These are phyloP conservation scores for Euglossa dilemma DNA, from an alignment of 1,140 invertebrate genomes.

Conservation along the genomic window DNA sequence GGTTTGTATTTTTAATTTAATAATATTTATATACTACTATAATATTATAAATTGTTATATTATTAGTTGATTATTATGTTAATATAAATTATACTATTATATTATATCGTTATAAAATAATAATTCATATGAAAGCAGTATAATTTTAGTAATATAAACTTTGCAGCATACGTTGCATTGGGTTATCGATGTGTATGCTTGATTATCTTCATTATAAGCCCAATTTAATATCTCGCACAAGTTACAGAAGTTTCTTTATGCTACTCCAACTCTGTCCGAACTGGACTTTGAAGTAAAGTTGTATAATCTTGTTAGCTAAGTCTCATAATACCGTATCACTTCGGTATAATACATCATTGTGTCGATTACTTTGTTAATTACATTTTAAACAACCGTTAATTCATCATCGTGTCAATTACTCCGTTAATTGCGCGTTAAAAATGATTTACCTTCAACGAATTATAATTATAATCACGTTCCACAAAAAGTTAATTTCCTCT, in stretches of 20 bases:
- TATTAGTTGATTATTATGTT: too few relatives aligned
- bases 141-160: not conserved
- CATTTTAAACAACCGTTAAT: not conserved
- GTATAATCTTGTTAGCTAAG: conserved; percentile 17
- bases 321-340: not conserved
- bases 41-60: too few relatives aligned
- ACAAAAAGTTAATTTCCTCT: not conserved
- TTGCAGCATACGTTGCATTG: not conserved
- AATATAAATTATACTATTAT: too few relatives aligned
- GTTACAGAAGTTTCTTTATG: conserved; percentile 1
- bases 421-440: not conserved
- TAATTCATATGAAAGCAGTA: not conserved
- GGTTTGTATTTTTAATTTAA: not conserved
- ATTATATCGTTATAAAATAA: too few relatives aligned
- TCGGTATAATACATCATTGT: not conserved
- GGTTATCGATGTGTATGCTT: not conserved
- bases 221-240: not conserved
- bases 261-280: not conserved
- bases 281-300: conserved; percentile 1
- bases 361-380: not conserved
- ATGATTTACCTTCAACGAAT: not conserved
- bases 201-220: not conserved
- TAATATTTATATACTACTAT: not conserved
- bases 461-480: not conserved
- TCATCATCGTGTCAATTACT: not conserved